These are phyloP conservation scores for Gadus macrocephalus DNA, from an alignment of 2,113 vertebrate genomes.

Conservation along the genomic window DNA sequence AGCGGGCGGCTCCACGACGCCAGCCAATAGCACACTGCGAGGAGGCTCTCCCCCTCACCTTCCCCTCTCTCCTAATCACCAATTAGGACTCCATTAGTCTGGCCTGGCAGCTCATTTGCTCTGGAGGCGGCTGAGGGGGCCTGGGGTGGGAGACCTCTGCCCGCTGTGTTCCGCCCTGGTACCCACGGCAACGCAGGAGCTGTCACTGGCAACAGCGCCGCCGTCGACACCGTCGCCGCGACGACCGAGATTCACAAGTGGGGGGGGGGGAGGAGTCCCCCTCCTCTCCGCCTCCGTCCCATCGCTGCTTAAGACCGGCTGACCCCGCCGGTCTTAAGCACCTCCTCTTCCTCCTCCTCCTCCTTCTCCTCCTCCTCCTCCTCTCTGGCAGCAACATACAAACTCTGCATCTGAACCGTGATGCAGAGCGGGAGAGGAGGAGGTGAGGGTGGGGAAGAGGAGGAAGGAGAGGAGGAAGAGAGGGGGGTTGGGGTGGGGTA, in stretches of 20 bases:
- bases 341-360: slow-evolving; percentile 67
- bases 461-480: slow-evolving; percentile 55
- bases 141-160: slow-evolving; percentile 81
- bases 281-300: slow-evolving; percentile 51
- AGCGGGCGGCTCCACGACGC: slow-evolving; percentile 62
- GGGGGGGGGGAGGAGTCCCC: slow-evolving; percentile 28
- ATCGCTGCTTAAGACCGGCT: slow-evolving; percentile 64
- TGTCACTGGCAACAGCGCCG: slow-evolving; percentile 70
- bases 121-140: slow-evolving; percentile 77
- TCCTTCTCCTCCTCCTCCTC: slow-evolving; percentile 46
- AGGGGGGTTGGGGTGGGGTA: slow-evolving; percentile 39
- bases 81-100: slow-evolving; percentile 99
- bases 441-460: slow-evolving; percentile 34
- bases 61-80: slow-evolving; percentile 88
- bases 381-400: slow-evolving; percentile 71
- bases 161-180: slow-evolving; percentile 78
- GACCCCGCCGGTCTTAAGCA: slow-evolving; percentile 73
- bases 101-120: slow-evolving; percentile 94
- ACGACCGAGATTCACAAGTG: slow-evolving; percentile 40
- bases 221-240: background rate
- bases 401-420: slow-evolving; percentile 49
- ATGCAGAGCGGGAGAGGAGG: slow-evolving; percentile 61
- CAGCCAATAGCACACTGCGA: slow-evolving; percentile 44
- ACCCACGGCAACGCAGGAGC: slow-evolving; percentile 67
- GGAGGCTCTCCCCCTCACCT: slow-evolving; percentile 65